Conservation (phyloP, 2,113 vertebrate species). For the Pavo muticus region DNA sequence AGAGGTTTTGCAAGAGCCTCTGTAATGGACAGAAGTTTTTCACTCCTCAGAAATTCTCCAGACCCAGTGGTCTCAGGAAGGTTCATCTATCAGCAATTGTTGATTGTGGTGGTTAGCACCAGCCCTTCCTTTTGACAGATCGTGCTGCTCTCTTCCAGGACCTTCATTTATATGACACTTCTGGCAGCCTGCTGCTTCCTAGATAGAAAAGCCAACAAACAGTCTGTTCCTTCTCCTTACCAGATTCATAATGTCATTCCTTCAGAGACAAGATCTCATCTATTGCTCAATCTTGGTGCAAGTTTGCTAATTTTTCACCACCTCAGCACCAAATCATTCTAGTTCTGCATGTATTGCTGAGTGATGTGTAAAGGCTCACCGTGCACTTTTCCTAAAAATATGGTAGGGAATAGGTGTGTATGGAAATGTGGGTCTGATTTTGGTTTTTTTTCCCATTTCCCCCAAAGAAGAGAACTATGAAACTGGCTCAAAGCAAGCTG, state of each 20-base stretch:
- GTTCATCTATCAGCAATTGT: not conserved
- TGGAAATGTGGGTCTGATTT: not conserved
- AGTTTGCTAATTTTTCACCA: not conserved
- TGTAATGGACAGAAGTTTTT: conserved; percentile 12
- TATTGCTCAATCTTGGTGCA: not conserved
- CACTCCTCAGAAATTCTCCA: not conserved
- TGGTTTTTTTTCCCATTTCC: not conserved
- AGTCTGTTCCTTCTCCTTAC: conserved; percentile 23
- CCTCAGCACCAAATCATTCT: not conserved
- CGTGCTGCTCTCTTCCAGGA: not conserved
- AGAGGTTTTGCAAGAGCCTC: conserved; percentile 34
- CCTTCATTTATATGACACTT: conserved; percentile 24
- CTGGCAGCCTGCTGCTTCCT: conserved; percentile 47
- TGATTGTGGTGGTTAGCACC: not conserved
- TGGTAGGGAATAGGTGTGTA: not conserved
- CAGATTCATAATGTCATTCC: not conserved
- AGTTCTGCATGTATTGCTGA: not conserved
- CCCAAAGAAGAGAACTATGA: not conserved
- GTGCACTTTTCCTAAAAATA: not conserved
- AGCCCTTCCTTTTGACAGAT: conserved; percentile 5
- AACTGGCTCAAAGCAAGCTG: not conserved
- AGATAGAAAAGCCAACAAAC: conserved; percentile 7
- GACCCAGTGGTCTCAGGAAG: not conserved
- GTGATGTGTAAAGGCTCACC: not conserved
- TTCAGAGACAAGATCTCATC: not conserved